Base-by-base conservation (phyloP, 1,140 invertebrate species). In the Ceratosolen fusciceps region DNA sequence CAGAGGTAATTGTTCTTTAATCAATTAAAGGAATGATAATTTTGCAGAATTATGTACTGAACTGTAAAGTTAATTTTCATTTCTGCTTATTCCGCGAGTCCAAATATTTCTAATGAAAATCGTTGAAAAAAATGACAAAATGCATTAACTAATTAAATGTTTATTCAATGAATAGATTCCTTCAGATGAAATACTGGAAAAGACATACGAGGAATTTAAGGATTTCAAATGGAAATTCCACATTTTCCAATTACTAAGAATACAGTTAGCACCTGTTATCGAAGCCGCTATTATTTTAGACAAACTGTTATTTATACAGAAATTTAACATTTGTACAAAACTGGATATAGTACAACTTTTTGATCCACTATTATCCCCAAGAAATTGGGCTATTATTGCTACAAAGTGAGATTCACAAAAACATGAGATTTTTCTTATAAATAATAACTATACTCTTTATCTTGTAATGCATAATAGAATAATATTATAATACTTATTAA, bases 231-330 rank as follows among this genome's bases (percentile, higher is more conserved):
- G 93, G 86, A 92, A 94, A 86, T 91, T 98, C 29, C 91, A 96
- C 79, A 86, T 95, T 24, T 98, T 97, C 88, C 96, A 97, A 92
- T 92, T 95, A 34, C 83, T 98, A 34, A 92, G 96, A 82, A 92
- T 96, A 84, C 92, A 94, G 80, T 90, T 97, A 77, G 96, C 96
- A 19, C 95, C 96, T 31, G 92, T 97, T 14, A 90, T 98, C 49
- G 97, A 99, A 90, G 93, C 92, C 82, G 89, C 97, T 0, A 95
- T 98, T 82, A 90, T 98, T 65, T 88, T 98, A 26, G 97, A 99
- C 89, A 93, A 96, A 86, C 86, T 96, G 34, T 88, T 97, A 74
- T 98, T 93, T 91, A 92, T 98, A 10, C 86, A 92, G 78, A 95
- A 97, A 87, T 90, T 77, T 52, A 82, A 92, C 84, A 91, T 91